These are phyloP conservation scores for Acropora tenuis DNA, from an alignment of 64 coral and sea anemone species.

Conservation along the genomic window DNA sequence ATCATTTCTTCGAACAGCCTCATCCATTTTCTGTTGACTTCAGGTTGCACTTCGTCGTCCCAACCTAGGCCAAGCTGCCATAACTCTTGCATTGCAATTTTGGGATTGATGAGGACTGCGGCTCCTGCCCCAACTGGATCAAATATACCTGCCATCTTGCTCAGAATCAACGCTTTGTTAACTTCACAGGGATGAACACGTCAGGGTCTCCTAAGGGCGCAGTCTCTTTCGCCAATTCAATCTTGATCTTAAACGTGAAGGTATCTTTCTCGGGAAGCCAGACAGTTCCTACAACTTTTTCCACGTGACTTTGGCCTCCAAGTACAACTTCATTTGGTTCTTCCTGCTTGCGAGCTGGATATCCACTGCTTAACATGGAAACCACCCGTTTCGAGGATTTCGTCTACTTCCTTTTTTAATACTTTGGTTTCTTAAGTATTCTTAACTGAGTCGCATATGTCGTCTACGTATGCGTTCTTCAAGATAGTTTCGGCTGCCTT, in stretches of 20 bases:
- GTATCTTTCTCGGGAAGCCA: slow-evolving; percentile 26
- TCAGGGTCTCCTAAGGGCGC: neutral
- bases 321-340: slow-evolving; percentile 20
- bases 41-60: slow-evolving; percentile 53
- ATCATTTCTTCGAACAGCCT: slow-evolving; percentile 38
- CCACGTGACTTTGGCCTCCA: slow-evolving; percentile 10
- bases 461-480: slow-evolving; percentile 42
- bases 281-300: slow-evolving; percentile 38
- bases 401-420: slow-evolving; percentile 31
- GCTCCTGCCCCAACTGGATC: slow-evolving; percentile 50
- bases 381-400: slow-evolving; percentile 36
- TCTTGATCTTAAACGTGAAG: slow-evolving; percentile 38
- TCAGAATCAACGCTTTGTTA: slow-evolving; percentile 57
- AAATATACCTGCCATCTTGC: slow-evolving; percentile 51
- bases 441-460: slow-evolving; percentile 52
- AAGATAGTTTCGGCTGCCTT: slow-evolving; percentile 30
- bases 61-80: slow-evolving; percentile 46
- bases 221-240: neutral
- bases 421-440: slow-evolving; percentile 16
- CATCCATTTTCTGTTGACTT: slow-evolving; percentile 35
- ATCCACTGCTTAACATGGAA: slow-evolving; percentile 57
- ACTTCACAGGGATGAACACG: neutral
- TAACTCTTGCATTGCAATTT: slow-evolving; percentile 48
- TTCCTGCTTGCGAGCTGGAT: neutral
- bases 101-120: slow-evolving; percentile 42